Conservation (phyloP, 2,113 vertebrate species). For the Parotia lawesii region DNA sequence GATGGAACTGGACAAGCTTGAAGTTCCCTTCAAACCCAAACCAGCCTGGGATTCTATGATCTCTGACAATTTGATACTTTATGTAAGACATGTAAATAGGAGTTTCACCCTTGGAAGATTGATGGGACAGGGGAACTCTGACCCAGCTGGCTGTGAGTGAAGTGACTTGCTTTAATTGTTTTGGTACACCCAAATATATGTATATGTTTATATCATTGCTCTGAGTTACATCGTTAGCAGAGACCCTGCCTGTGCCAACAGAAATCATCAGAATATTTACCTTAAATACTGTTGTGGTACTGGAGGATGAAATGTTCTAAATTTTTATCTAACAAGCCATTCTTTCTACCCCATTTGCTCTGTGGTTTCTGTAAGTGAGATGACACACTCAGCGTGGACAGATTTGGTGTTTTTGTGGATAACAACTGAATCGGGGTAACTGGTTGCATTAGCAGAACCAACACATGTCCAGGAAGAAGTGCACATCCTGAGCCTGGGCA, state of each 20-base stretch:
- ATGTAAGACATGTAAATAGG: rapidly evolving
- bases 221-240: background rate
- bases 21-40: background rate
- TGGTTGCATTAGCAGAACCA: background rate
- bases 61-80: background rate
- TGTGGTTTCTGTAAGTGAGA: background rate
- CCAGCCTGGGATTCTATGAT: background rate
- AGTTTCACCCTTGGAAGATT: background rate
- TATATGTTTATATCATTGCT: background rate
- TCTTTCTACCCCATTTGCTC: background rate
- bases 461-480: background rate
- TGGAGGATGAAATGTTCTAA: background rate
- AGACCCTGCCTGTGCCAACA: background rate
- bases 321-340: background rate
- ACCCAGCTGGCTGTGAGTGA: background rate
- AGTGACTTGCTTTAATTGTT: background rate
- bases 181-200: background rate
- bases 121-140: background rate
- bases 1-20: background rate
- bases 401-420: background rate
- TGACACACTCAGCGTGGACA: rapidly evolving
- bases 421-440: background rate
- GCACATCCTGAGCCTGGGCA: background rate
- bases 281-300: background rate
- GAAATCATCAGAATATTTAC: background rate